A percentile compares a stretch with the other conserved stretches of the same genome.
Conservation (phyloP, 2,797 vertebrate genomes). For the Coracias cyanogaster region DNA sequence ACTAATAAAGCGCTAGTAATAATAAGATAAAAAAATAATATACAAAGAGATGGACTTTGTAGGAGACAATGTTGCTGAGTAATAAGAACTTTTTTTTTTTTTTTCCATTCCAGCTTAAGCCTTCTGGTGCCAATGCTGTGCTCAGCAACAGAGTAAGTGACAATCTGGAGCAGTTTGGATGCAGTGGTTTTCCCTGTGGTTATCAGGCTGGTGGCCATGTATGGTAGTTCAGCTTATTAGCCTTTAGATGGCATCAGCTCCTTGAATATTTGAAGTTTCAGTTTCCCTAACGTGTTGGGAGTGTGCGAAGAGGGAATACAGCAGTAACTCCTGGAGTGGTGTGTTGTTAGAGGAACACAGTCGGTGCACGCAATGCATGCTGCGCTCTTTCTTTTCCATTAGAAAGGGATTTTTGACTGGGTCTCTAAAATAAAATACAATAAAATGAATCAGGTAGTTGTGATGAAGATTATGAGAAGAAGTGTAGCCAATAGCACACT, state of each 20-base stretch:
- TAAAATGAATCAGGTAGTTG: no score
- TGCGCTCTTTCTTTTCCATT: neutral
- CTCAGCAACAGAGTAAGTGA: neutral
- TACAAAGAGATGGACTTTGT: neutral
- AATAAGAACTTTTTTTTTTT: neutral
- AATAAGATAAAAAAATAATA: neutral
- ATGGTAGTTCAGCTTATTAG: slow-evolving; percentile 34
- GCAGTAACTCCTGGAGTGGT: neutral
- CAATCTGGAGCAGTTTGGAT: neutral
- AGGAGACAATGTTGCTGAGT: neutral
- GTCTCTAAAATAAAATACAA: no score
- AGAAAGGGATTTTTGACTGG: neutral
- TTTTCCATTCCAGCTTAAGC: neutral
- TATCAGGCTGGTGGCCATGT: rapidly evolving
- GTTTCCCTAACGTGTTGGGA: rapidly evolving
- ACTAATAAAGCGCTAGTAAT: neutral
- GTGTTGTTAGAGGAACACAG: neutral
- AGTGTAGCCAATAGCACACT: neutral
- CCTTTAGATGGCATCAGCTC: slow-evolving; percentile 74
- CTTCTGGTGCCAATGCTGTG: neutral
- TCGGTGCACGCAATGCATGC: neutral
- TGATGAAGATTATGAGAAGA: neutral
- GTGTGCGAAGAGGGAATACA: neutral
- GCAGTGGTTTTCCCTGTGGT: neutral
- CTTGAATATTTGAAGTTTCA: neutral